Base-by-base conservation (phyloP, 2,888 invertebrate species). In the Tanytarsus gracilentus region DNA sequence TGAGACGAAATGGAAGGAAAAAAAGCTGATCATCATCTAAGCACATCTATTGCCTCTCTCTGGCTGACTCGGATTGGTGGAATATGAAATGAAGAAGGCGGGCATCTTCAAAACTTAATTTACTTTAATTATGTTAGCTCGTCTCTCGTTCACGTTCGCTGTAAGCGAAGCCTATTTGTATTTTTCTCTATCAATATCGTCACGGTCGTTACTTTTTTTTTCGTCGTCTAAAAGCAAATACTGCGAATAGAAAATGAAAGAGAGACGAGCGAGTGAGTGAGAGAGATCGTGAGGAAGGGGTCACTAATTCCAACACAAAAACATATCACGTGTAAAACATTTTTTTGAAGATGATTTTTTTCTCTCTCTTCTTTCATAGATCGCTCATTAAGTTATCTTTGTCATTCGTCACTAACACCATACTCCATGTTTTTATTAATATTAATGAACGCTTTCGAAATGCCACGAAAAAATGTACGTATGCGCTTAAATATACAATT, bases 41-140 rank as follows among this genome's bases (percentile, higher is more conserved):
- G 40, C 40, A 33, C 14, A 16, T n/a, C 58, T 58, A 58, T 18
- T 48, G 44, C 14, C 39, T 30, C 58, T n/a, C n/a, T n/a, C n/a
- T n/a, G n/a, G n/a, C n/a, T n/a, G n/a, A n/a, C n/a, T n/a, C n/a
- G n/a, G n/a, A 58, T 58, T 58, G 58, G 58, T 48, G 58, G 58
- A 58, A 58, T 58, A 58, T 48, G 58, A 58, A 58, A 58, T 58
- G 58, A 58, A 30, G 58, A 58, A 55, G 58, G 58, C 58, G 58
- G 58, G 58, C 18, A 58, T 58, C 58, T 58, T 58, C 58, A 48
- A 58, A 58, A 58, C 40, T 48, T 40, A 58, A 58, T 58, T 58
- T 40, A 40, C 48, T 58, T 58, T 58, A 58, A 58, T 58, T 58
- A 58, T 58, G 58, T 58, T 25, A 39, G 39, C 36, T 39, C 21